Evolutionary conservation across 2,888 invertebrate species (phyloP), one percentile per base, ranked within the genome.

Genomic region (Rotaria sp.): DNA sequence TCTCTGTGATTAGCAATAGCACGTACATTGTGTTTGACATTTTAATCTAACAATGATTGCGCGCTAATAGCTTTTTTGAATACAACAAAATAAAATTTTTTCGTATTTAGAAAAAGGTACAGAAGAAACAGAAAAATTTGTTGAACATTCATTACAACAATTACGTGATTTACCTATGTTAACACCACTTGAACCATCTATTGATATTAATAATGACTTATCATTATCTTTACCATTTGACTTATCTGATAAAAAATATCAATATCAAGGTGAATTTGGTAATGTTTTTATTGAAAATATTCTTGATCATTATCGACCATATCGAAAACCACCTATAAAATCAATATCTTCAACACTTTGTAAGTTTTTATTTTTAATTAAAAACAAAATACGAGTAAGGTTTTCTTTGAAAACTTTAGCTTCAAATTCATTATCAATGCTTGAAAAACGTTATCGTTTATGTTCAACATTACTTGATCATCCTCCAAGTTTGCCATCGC

Each of bases 81-180:
- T 26, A 55, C 1, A 55, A 55, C 1, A 55, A 5, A 26, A 55
- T 55, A 4, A 3, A 26, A 67, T 67, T 75, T 74, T 2, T 38
- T 24, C 38, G 13, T 74, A 35, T 74, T 74, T 45, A 80, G 75
- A 80, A 45, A 80, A 80, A 80, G 45, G 75, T 26, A 80, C 41
- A 26, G 75, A 80, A 80, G 75, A 80, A 41, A 45, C 75, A 38
- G 75, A 80, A 41, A 80, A 80, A 45, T 80, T 80, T 38, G 75
- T 80, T 80, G 45, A 80, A 80, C 38, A 45, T 80, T 80, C 75
- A 38, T 45, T 80, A 80, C 75, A 80, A 41, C 75, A 80, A 80
- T 45, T 80, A 45, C 75, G 75, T 26, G 75, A 80, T 45, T 45
- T 80, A 80, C 75, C 75, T 13, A 80, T 80, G 75, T 80, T 80